Percentiles rank a stretch among this genome's conserved stretches.
Conservation (phyloP, 2,113 vertebrate genomes). For the Solea senegalensis region DNA sequence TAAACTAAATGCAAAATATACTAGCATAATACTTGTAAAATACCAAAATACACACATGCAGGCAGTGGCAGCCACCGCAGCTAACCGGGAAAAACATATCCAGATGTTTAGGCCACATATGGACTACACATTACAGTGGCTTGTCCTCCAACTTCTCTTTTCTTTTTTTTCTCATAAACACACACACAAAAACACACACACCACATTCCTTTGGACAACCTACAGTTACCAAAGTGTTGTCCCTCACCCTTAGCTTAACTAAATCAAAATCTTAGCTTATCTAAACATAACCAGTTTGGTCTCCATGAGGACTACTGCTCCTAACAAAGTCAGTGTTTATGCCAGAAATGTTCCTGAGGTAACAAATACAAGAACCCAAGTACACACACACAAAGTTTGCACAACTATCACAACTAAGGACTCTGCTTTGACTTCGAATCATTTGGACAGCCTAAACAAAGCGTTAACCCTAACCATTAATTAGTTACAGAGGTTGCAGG, state of each 20-base stretch:
- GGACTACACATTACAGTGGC: constrained; percentile 62
- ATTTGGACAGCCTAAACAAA: too few species aligned
- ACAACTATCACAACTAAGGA: too few species aligned
- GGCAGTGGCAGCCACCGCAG: constrained; percentile 65
- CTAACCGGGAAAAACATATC: constrained; percentile 76
- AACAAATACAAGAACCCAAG: too few species aligned
- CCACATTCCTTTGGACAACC: neutral
- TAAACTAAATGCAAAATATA: constrained; percentile 35
- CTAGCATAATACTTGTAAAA: constrained; percentile 50
- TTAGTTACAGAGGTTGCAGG: too few species aligned
- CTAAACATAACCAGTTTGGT: too few species aligned
- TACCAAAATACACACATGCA: constrained; percentile 45
- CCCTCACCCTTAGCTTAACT: neutral
- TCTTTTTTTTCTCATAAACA: constrained; percentile 28
- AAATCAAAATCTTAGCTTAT: too few species aligned
- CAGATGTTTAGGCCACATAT: constrained; percentile 82
- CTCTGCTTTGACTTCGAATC: too few species aligned
- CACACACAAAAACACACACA: constrained; percentile 23
- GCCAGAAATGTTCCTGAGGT: too few species aligned
- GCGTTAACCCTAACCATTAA: too few species aligned
- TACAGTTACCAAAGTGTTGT: neutral
- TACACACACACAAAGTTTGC: too few species aligned
- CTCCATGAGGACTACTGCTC: too few species aligned
- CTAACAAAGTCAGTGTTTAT: too few species aligned
- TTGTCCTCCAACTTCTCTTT: constrained; percentile 53